phyloP scores from a whole-genome alignment of 2,888 invertebrate species.

The Ametastegia equiseti region DNA sequence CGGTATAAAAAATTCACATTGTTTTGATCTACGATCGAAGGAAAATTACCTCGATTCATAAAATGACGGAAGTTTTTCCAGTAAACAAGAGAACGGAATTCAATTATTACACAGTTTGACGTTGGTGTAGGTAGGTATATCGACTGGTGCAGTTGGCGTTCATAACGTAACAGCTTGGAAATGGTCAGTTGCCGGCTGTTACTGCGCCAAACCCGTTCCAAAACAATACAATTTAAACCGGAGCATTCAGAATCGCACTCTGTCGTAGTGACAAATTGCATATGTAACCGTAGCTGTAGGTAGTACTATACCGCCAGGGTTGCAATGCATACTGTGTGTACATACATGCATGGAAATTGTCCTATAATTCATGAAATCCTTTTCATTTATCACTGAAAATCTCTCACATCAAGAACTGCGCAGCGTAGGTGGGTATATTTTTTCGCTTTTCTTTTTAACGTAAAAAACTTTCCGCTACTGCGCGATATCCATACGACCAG shows the following conservation, averaged over 20 bases:
- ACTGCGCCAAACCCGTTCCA: slow-evolving; percentile 6
- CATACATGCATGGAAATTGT: not conserved
- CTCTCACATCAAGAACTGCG: not conserved
- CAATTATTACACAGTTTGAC: slow-evolving; percentile 58
- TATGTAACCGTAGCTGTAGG: not conserved
- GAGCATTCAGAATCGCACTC: slow-evolving; percentile 28
- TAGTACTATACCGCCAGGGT: not conserved
- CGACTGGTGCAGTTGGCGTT: slow-evolving; percentile 61
- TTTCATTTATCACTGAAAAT: not conserved
- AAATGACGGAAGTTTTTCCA: not conserved
- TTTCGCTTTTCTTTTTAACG: not conserved
- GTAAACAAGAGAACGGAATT: slow-evolving; percentile 15
- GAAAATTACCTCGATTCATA: not conserved
- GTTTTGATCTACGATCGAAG: not conserved
- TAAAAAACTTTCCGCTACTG: no score
- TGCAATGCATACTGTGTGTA: not conserved
- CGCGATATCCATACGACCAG: no score
- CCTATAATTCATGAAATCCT: slow-evolving; percentile 16
- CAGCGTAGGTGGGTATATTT: not conserved
- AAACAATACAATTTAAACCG: slow-evolving; percentile 43
- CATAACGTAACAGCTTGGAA: slow-evolving; percentile 68
- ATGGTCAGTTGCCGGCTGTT: slow-evolving; percentile 50
- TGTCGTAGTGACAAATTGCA: slow-evolving; percentile 36
- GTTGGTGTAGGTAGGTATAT: no score
- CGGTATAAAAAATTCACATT: not conserved